Evolutionary conservation across 2,888 invertebrate genomes (phyloP).

Genomic region (Sericinus montela): DNA sequence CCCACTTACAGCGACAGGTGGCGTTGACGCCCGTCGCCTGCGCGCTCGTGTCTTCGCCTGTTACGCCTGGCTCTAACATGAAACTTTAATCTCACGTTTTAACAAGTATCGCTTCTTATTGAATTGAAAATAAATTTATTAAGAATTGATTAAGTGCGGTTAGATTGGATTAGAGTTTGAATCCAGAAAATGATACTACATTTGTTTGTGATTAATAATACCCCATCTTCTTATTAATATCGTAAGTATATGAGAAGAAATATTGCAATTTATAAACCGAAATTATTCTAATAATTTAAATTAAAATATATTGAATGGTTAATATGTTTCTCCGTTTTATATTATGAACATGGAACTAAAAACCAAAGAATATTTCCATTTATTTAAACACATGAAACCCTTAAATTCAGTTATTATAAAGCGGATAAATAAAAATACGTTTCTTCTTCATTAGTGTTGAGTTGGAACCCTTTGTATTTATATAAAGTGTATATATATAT

Average conservation of each 20-base stretch:
- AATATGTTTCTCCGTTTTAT: too few species aligned
- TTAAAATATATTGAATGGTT: too few species aligned
- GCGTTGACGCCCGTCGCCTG: slow-evolving; percentile 62
- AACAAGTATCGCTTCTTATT: slow-evolving; percentile 35
- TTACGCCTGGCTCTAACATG: slow-evolving; percentile 47
- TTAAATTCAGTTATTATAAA: too few species aligned
- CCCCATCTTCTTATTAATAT: slow-evolving; percentile 1
- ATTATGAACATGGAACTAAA: too few species aligned
- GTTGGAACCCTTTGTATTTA: too few species aligned
- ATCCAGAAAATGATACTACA: slow-evolving; percentile 19
- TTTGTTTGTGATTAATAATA: slow-evolving; percentile 17
- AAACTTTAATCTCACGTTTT: slow-evolving; percentile 55
- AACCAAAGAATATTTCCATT: too few species aligned
- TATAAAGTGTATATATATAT: too few species aligned
- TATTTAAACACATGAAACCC: too few species aligned
- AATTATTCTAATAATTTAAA: too few species aligned
- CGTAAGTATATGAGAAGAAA: slow-evolving; percentile 12
- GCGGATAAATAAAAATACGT: too few species aligned
- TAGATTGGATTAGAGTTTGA: slow-evolving; percentile 16
- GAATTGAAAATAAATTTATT: slow-evolving; percentile 33
- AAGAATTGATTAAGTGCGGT: slow-evolving; percentile 37
- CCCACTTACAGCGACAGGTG: slow-evolving; percentile 37
- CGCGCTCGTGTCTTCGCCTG: slow-evolving; percentile 45
- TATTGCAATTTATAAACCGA: too few species aligned
- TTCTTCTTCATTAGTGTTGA: too few species aligned